phyloP scores from a whole-genome alignment of 1,140 invertebrate genomes.

The Drosophila ohnishii region DNA sequence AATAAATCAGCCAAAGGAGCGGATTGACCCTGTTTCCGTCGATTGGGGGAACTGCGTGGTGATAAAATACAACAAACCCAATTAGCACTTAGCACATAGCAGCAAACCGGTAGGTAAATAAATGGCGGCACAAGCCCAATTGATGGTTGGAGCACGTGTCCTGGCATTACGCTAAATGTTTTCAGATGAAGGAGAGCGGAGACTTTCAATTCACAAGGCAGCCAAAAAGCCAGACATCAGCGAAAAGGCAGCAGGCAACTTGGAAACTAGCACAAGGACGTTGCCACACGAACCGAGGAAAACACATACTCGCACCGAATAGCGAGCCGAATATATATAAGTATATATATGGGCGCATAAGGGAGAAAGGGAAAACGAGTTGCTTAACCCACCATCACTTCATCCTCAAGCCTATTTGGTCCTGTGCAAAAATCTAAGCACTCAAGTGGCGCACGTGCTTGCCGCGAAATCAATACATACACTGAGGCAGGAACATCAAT shows the following conservation, averaged over 20 bases:
- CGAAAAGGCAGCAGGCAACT: slow-evolving; percentile 66
- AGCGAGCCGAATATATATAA: not conserved
- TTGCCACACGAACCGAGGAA: slow-evolving; percentile 35
- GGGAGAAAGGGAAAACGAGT: slow-evolving; percentile 31
- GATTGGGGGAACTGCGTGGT: not conserved
- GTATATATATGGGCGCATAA: not conserved
- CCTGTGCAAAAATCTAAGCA: slow-evolving; percentile 60
- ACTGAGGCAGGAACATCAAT: slow-evolving; percentile 36
- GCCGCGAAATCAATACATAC: slow-evolving; percentile 74
- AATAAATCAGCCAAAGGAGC: slow-evolving; percentile 58
- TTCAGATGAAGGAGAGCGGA: slow-evolving; percentile 34
- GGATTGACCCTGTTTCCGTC: slow-evolving; percentile 4
- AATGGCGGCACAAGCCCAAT: slow-evolving; percentile 76
- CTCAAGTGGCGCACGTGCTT: slow-evolving; percentile 74
- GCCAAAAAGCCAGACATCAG: slow-evolving; percentile 75
- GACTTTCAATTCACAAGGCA: slow-evolving; percentile 76
- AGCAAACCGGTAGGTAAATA: slow-evolving; percentile 68
- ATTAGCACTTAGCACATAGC: slow-evolving; percentile 78
- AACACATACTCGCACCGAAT: slow-evolving; percentile 3
- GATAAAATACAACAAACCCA: slow-evolving; percentile 65
- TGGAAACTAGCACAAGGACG: slow-evolving; percentile 78
- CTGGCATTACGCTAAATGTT: slow-evolving; percentile 71
- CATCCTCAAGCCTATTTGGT: slow-evolving; percentile 29
- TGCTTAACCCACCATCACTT: slow-evolving; percentile 46
- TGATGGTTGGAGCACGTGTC: slow-evolving; percentile 75